Evolutionary conservation across 92 coral and sea anemone species (phyloP), one percentile per base, ranked within the genome.

Genomic region (Micromussa lordhowensis): DNA sequence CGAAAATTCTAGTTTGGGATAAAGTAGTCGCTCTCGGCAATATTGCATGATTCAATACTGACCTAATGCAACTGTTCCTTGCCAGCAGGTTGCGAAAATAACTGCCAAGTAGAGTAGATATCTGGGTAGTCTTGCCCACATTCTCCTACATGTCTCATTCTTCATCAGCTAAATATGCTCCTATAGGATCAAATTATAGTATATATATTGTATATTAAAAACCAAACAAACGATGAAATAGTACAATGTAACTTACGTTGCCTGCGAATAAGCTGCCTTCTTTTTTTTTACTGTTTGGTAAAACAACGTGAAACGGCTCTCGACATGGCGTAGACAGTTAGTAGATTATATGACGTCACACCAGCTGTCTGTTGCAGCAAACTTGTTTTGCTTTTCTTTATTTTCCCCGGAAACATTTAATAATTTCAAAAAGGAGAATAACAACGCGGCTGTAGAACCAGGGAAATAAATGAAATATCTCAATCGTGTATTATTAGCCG

Each of bases 121-220:
- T 73, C 40, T 57, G 70, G 13, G 38, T 57, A 54, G 55, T 54
- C 72, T 84, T 84, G 88, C 5, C 72, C 38, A 84, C 88, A 84
- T 84, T 58, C 88, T 84, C 59, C 88, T 57, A 84, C 72, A 73
- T 75, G 57, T 84, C 44, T 74, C 88, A 84, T 84, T 74, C 88
- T 73, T 84, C 88, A 84, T 84, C 80, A 64, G 73, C 68, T 55
- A 35, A 55, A 57, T 81, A 24, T 74, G 24, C 55, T 58, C 81
- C 81, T 73, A 72, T 15, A 28, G 38, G 16, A 84, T 5, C 0
- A 13, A 26, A 55, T 18, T 55, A 68, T 7, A 82, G 32, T 19
- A 48, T 28, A 66, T 19, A 48, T 28, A 66, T 24, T 9, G 14
- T 66, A 26, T 12, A 31, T 66, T 64, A 66, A 28, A 66, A 66